Percentiles rank a stretch among this genome's conserved stretches.
These are phyloP conservation scores for Helicolenus hilgendorfi DNA, from an alignment of 2,797 vertebrate genomes.

Conservation along the genomic window DNA sequence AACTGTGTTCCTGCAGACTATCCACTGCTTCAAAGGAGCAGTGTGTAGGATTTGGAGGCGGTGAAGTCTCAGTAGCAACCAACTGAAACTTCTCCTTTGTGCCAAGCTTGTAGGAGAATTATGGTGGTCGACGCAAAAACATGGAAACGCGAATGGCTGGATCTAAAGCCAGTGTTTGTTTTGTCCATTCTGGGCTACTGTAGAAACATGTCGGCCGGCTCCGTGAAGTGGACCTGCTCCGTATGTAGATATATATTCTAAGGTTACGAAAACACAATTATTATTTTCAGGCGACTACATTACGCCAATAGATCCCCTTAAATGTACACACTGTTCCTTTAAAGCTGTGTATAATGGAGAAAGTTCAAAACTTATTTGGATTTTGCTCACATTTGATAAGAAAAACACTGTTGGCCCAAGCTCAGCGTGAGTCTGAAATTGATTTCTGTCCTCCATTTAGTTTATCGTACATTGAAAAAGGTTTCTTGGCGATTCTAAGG, in stretches of 20 bases:
- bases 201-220: too few relatives aligned
- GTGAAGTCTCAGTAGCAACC: neutral
- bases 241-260: too few relatives aligned
- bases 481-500: neutral
- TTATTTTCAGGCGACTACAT: neutral
- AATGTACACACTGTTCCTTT: neutral
- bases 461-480: neutral
- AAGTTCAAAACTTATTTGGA: neutral
- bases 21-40: neutral
- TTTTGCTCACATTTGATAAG: neutral
- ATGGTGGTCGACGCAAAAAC: too few relatives aligned
- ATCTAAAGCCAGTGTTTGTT: too few relatives aligned
- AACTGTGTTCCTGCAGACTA: neutral
- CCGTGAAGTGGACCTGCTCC: too few relatives aligned
- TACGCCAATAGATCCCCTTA: too few relatives aligned
- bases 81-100: too few relatives aligned
- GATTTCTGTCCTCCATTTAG: neutral
- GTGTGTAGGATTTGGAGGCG: neutral
- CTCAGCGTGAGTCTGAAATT: neutral
- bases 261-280: neutral
- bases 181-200: too few relatives aligned
- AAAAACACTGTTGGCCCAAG: neutral
- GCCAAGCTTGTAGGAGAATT: too few relatives aligned
- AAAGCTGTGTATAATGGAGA: neutral
- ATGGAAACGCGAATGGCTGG: too few relatives aligned